Conservation (phyloP, 1,140 invertebrate genomes). For the Drosophila watanabei region DNA sequence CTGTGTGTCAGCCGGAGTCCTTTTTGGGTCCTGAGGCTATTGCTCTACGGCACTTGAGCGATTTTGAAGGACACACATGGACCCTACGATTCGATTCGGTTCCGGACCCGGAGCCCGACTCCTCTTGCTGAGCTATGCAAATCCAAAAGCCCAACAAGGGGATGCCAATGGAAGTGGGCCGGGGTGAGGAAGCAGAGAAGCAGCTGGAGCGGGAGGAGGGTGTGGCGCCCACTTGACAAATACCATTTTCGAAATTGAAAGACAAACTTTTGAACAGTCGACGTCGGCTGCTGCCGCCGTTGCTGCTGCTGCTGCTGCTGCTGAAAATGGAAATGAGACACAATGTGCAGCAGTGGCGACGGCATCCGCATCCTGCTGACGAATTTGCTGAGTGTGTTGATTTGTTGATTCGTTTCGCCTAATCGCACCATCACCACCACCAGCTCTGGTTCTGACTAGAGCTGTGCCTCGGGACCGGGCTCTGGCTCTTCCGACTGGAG, state of each 20-base stretch:
- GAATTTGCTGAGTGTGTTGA: constrained; percentile 85
- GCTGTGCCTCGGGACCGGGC: not conserved
- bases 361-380: constrained; percentile 76
- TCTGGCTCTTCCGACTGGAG: constrained; percentile 8
- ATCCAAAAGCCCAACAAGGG: constrained; percentile 71
- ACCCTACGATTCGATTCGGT: constrained; percentile 50
- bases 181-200: not conserved
- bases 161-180: not conserved
- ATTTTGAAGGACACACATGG: constrained; percentile 80
- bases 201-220: not conserved
- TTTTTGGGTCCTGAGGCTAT: constrained; percentile 40
- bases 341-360: constrained; percentile 68
- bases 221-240: constrained; percentile 79
- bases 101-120: constrained; percentile 12
- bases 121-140: constrained; percentile 79
- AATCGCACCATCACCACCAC: constrained; percentile 82
- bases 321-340: constrained; percentile 83
- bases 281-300: constrained; percentile 52
- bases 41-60: constrained; percentile 68
- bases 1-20: constrained; percentile 60
- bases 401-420: constrained; percentile 85
- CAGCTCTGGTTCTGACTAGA: constrained; percentile 1
- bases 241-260: constrained; percentile 86
- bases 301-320: constrained; percentile 29
- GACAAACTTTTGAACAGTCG: constrained; percentile 85